Conservation (phyloP, 2,888 invertebrate species). For the Brenthis daphne region DNA sequence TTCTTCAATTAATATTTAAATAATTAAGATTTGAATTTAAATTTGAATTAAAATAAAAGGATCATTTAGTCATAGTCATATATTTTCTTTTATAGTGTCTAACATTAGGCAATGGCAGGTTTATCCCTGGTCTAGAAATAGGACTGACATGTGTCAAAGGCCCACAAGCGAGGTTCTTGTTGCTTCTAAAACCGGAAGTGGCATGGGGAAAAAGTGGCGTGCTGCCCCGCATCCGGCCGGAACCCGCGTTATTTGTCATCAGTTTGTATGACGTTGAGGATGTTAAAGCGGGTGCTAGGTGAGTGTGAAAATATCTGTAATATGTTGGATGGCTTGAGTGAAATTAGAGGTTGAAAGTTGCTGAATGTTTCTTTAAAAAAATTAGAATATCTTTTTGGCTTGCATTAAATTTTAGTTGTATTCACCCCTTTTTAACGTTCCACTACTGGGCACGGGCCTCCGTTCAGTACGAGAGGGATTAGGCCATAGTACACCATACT, state of each 20-base stretch:
- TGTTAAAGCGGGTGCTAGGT: conserved; percentile 56
- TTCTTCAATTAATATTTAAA: too few relatives aligned
- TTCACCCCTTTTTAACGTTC: too few relatives aligned
- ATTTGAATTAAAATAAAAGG: too few relatives aligned
- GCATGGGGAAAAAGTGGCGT: conserved; percentile 63
- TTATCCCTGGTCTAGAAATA: conserved; percentile 65
- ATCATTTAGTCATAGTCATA: neutral
- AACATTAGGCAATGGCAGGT: conserved; percentile 53
- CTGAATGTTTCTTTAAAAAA: too few relatives aligned
- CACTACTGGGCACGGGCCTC: too few relatives aligned
- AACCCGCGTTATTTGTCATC: conserved; percentile 62
- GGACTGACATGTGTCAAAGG: conserved; percentile 60
- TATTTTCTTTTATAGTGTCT: conserved; percentile 49
- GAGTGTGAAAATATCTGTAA: neutral
- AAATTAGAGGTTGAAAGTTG: too few relatives aligned
- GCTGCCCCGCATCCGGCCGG: conserved; percentile 59
- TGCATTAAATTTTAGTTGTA: neutral
- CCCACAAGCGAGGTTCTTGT: conserved; percentile 57
- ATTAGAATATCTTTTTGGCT: too few relatives aligned
- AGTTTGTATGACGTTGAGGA: conserved; percentile 57
- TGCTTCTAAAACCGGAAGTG: conserved; percentile 59
- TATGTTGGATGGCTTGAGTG: too few relatives aligned
- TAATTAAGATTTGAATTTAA: neutral
- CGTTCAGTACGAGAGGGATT: too few relatives aligned
- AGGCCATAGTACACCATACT: too few relatives aligned